These are phyloP conservation scores for Dolomedes plantarius DNA, from an alignment of 2,888 invertebrate species.

Conservation along the genomic window DNA sequence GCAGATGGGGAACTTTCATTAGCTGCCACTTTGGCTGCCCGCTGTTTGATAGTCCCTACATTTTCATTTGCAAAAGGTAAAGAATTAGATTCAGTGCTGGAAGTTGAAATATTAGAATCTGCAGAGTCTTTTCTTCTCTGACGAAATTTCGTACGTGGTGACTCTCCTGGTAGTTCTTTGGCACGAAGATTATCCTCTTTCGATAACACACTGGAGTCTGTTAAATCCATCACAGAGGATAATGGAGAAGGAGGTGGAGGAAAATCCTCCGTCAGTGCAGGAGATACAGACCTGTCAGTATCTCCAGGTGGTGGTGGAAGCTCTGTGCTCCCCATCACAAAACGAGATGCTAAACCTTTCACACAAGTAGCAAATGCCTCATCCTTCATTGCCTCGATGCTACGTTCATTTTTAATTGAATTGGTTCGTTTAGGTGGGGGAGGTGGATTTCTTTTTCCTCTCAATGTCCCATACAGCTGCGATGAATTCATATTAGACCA, in stretches of 20 bases:
- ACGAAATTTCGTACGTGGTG: slow-evolving; percentile 44
- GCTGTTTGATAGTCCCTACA: slow-evolving; percentile 95
- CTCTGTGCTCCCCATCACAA: slow-evolving; percentile 74
- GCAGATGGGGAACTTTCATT: slow-evolving; percentile 56
- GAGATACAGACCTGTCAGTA: slow-evolving; percentile 43
- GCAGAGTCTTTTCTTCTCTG: slow-evolving; percentile 72
- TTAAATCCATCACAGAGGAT: slow-evolving; percentile 64
- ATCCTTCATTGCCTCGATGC: slow-evolving; percentile 74
- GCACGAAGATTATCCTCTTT: slow-evolving; percentile 58
- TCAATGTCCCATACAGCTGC: slow-evolving; percentile 73
- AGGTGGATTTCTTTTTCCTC: slow-evolving; percentile 77
- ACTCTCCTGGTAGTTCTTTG: slow-evolving; percentile 54
- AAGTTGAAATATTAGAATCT: slow-evolving; percentile 71
- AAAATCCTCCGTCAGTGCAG: slow-evolving; percentile 74
- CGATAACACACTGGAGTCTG: slow-evolving; percentile 18
- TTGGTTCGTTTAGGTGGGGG: slow-evolving; percentile 79
- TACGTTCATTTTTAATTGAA: slow-evolving; percentile 75
- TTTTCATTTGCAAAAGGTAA: slow-evolving; percentile 98
- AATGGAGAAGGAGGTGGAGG: slow-evolving; percentile 76
- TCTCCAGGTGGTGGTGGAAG: slow-evolving; percentile 43
- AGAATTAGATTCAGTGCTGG: slow-evolving; percentile 94
- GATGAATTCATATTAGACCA: slow-evolving; percentile 70
- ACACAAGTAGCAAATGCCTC: slow-evolving; percentile 77
- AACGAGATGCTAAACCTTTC: slow-evolving; percentile 75
- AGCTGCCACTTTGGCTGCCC: slow-evolving; percentile 78